Conservation (phyloP, 2,797 vertebrate genomes). For the Ibycter americanus region DNA sequence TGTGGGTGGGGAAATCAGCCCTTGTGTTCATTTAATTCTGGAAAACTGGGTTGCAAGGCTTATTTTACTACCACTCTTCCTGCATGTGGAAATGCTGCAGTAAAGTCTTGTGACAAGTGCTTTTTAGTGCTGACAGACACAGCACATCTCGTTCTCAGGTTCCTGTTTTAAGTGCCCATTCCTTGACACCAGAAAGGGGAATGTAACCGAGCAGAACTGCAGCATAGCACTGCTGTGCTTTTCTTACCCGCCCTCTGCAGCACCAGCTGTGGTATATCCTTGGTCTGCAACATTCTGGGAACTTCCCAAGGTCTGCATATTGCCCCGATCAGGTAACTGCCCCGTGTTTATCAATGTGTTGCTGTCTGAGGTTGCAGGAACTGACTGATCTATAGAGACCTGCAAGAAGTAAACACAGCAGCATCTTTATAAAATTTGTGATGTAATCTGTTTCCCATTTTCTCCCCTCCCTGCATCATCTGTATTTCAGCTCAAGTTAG, state of each 20-base stretch:
- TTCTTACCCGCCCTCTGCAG: conserved; percentile 72
- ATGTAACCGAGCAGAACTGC: not conserved
- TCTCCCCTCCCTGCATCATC: not conserved
- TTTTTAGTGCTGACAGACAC: not conserved
- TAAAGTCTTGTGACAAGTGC: not conserved
- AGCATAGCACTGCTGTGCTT: not conserved
- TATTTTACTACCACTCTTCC: conserved; percentile 8
- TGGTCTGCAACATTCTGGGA: conserved; percentile 68
- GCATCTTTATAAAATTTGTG: not conserved
- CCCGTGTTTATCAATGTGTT: conserved; percentile 12
- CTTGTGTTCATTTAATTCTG: not conserved
- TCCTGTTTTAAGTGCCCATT: not conserved
- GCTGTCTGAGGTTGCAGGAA: conserved; percentile 42
- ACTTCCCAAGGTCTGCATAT: conserved; percentile 42
- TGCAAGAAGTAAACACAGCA: conserved; percentile 28
- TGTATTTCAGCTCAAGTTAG: not conserved
- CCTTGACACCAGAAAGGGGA: not conserved
- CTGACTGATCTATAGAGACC: conserved; percentile 78
- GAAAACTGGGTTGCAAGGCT: conserved; percentile 26
- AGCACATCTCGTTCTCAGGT: not conserved
- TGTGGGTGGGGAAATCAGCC: not conserved
- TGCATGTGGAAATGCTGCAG: not conserved
- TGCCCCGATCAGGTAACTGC: conserved; percentile 68
- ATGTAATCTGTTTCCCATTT: not conserved
- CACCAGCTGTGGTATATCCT: conserved; percentile 7